These are phyloP conservation scores for Puntigrus tetrazona DNA, from an alignment of 2,113 vertebrate genomes.

Conservation along the genomic window DNA sequence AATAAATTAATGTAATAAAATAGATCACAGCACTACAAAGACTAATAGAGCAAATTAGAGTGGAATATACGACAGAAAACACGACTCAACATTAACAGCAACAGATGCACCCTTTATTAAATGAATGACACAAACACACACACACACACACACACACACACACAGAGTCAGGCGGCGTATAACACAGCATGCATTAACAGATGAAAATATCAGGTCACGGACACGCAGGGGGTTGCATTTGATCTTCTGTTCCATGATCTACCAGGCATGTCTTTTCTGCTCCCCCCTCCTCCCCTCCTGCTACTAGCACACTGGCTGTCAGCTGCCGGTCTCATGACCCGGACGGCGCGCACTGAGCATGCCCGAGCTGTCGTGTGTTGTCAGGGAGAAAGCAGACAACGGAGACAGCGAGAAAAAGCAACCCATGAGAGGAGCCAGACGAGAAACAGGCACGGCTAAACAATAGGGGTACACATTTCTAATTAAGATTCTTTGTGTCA, in stretches of 20 bases:
- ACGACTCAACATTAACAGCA: not conserved
- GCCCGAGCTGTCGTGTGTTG: constrained; percentile 62
- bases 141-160: not conserved
- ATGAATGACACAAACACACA: not conserved
- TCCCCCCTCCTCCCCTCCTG: not conserved
- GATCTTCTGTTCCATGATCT: constrained; percentile 34
- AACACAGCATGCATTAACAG: not conserved
- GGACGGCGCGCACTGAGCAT: constrained; percentile 60
- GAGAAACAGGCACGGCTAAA: not conserved
- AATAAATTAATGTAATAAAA: not conserved
- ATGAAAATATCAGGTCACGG: constrained; percentile 7
- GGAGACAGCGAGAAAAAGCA: constrained; percentile 44
- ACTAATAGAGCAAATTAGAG: not conserved
- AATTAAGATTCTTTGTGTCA: not conserved
- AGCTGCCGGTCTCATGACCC: constrained; percentile 60
- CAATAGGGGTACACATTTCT: constrained; percentile 17
- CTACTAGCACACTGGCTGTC: constrained; percentile 46
- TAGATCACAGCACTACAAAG: not conserved
- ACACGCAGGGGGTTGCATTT: constrained; percentile 17
- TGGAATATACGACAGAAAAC: not conserved
- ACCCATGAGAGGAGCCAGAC: constrained; percentile 14
- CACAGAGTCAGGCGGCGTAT: not conserved
- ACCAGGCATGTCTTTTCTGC: constrained; percentile 5
- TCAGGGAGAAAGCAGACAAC: constrained; percentile 61
- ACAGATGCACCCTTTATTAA: not conserved